Conservation (phyloP, 2,797 vertebrate genomes). For the Chiloscyllium punctatum region DNA sequence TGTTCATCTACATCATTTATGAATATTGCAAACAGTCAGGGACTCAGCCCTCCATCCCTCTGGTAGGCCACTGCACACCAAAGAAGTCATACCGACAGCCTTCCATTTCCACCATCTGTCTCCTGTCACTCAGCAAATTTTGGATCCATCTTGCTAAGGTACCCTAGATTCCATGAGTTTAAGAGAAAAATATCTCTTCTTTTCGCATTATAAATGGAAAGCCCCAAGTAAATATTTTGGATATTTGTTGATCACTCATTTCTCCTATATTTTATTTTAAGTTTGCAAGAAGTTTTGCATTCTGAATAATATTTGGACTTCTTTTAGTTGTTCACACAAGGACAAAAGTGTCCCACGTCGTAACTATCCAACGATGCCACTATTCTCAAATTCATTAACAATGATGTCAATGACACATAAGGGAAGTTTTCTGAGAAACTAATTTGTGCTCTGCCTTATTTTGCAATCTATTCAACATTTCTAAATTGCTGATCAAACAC, state of each 20-base stretch:
- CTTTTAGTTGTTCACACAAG: neutral
- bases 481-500: neutral
- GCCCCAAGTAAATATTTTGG: neutral
- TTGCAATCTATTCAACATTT: neutral
- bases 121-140: too few species aligned
- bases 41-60: too few species aligned
- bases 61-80: too few species aligned
- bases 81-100: too few species aligned
- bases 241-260: neutral
- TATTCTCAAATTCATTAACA: neutral
- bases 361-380: neutral
- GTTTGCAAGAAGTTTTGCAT: neutral
- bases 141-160: too few species aligned
- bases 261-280: neutral
- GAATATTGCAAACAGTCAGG: too few species aligned
- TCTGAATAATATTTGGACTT: neutral
- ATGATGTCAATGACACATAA: neutral
- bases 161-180: too few species aligned
- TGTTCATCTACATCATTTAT: too few species aligned
- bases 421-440: neutral
- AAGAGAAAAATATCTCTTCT: too few species aligned
- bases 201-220: too few species aligned
- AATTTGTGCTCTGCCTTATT: neutral
- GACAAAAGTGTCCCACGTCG: neutral
- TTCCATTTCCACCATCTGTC: too few species aligned